Evolutionary conservation across 2,888 invertebrate species (phyloP).

Genomic region (Brachypterus glaber): DNA sequence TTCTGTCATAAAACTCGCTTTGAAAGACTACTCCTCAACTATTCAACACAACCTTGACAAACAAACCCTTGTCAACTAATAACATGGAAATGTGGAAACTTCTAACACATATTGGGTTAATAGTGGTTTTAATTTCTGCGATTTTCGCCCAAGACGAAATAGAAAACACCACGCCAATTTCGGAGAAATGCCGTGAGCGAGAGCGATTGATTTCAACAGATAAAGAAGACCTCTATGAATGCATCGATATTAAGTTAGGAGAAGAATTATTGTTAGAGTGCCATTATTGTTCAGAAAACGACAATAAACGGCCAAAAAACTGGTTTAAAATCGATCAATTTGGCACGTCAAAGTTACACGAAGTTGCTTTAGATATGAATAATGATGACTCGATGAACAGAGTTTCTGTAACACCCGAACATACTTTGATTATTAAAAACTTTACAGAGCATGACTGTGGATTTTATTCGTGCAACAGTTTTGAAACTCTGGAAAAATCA

Average conservation of each 20-base stretch:
- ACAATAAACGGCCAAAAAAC: conserved; percentile 39
- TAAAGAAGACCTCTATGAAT: conserved; percentile 41
- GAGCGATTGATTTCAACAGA: conserved; percentile 39
- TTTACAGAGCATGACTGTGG: conserved; percentile 39
- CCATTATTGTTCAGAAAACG: conserved; percentile 42
- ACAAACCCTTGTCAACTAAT: no score
- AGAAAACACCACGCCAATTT: no score
- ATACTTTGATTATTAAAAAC: conserved; percentile 41
- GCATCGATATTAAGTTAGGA: conserved; percentile 39
- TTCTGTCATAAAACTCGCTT: no score
- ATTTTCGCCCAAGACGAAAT: no score
- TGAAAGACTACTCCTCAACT: no score
- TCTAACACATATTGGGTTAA: no score
- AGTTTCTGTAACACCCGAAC: conserved; percentile 39
- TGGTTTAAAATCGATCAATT: conserved; percentile 44
- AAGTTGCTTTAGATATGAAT: conserved; percentile 43
- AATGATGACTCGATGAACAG: conserved; percentile 40
- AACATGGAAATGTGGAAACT: no score
- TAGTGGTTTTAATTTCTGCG: no score
- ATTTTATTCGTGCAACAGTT: conserved; percentile 44
- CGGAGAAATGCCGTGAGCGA: conserved; percentile 40
- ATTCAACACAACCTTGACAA: no score
- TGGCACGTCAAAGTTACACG: conserved; percentile 30
- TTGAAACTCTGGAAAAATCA: conserved; percentile 35
- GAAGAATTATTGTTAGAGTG: conserved; percentile 42